Evolutionary conservation across 2,797 vertebrate species (phyloP), one percentile per base, ranked within the genome.

Genomic region (Distichodus sexfasciatus): DNA sequence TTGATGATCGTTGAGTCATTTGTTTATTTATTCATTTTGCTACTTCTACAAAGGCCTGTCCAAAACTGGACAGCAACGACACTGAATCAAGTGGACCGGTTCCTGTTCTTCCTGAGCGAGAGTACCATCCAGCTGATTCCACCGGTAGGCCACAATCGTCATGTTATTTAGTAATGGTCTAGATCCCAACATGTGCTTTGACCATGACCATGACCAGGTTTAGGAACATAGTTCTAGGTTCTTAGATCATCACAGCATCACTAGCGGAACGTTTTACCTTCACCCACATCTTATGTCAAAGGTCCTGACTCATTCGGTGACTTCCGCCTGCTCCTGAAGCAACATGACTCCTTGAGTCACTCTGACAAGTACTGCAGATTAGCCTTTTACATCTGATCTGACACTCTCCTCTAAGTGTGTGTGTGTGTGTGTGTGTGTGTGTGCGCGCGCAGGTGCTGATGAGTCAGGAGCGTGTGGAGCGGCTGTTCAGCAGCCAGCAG

Each of bases 91-190:
- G 80, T 92, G 61, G 89, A 79, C 54, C 77, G 90, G 1, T 89
- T 93, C 51, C 47, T 92, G 33, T 90, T 92, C 79, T 93, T 92
- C 79, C 83, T 93, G 43, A 80, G 89, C 3, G 17, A 35, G 1
- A 44, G 79, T 11, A 76, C 11, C n/a, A 78, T 93, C 63, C 79
- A 87, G 75, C 65, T 83, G 35, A 83, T 93, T 70, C 74, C 89
- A 10, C 24, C 3, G 53, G 92, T 93, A 80, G 72, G 84, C 9
- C 15, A 12, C n/a, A n/a, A n/a, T n/a, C n/a, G n/a, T n/a, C n/a
- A n/a, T n/a, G n/a, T n/a, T n/a, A n/a, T n/a, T n/a, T n/a, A n/a
- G n/a, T n/a, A n/a, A n/a, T n/a, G n/a, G n/a, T n/a, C n/a, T n/a
- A n/a, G n/a, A n/a, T n/a, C n/a, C n/a, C n/a, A n/a, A n/a, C n/a